Conservation (phyloP, 2,888 invertebrate species). For the Tipula unca region DNA sequence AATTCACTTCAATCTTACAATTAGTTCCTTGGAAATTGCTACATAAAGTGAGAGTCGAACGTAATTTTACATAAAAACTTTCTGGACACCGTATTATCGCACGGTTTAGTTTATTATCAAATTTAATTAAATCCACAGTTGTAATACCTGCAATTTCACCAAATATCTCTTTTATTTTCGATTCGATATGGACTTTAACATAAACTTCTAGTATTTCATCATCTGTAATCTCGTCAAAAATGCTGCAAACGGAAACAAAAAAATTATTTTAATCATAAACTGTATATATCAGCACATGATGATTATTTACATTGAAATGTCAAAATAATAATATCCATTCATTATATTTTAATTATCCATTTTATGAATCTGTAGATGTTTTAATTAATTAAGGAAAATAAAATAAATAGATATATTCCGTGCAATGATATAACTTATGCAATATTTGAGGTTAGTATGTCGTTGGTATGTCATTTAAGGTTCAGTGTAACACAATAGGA, state of each 20-base stretch:
- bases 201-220: constrained; percentile 43
- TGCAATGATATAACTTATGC: neutral
- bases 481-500: too few relatives aligned
- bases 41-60: constrained; percentile 50
- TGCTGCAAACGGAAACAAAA: constrained; percentile 35
- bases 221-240: constrained; percentile 38
- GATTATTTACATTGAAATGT: constrained; percentile 47
- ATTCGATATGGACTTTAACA: constrained; percentile 50
- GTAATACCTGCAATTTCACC: constrained; percentile 50
- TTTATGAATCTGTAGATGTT: neutral
- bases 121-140: constrained; percentile 50
- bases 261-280: neutral
- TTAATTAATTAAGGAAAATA: neutral
- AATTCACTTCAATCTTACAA: constrained; percentile 48
- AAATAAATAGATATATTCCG: neutral
- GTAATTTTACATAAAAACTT: constrained; percentile 47
- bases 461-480: neutral
- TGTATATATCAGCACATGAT: neutral
- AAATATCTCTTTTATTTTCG: constrained; percentile 46
- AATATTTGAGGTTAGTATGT: neutral
- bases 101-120: constrained; percentile 40
- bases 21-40: constrained; percentile 41
- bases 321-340: constrained; percentile 46
- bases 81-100: constrained; percentile 49
- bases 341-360: constrained; percentile 29